These are phyloP conservation scores for Struthio camelus DNA, from an alignment of 2,113 vertebrate genomes.

Conservation along the genomic window DNA sequence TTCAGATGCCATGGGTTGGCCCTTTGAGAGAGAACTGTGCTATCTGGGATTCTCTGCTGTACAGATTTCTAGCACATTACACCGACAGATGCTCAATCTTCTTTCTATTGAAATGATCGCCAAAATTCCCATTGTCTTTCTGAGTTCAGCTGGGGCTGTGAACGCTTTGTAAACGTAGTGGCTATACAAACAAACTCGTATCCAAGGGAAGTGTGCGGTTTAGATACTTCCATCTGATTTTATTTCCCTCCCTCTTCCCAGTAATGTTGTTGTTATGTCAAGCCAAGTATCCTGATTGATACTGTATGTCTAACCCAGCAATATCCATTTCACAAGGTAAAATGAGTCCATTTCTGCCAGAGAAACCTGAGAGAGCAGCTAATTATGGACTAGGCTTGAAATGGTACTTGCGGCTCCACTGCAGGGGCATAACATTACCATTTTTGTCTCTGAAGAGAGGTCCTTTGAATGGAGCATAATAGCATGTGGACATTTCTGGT, in stretches of 20 bases:
- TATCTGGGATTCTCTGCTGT: neutral
- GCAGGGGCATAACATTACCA: constrained; percentile 71
- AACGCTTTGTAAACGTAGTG: neutral
- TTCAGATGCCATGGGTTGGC: neutral
- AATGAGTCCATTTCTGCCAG: constrained; percentile 65
- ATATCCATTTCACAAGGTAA: constrained; percentile 54
- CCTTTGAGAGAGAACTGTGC: neutral
- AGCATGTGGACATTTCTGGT: constrained; percentile 70
- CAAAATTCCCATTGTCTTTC: neutral
- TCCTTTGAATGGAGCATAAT: constrained; percentile 66
- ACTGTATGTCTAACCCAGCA: constrained; percentile 11
- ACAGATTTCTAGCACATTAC: neutral
- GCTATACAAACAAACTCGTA: neutral
- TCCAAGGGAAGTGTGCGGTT: neutral
- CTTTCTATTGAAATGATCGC: neutral
- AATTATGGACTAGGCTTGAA: constrained; percentile 62
- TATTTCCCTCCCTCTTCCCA: constrained; percentile 43
- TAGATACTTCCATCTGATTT: constrained; percentile 2
- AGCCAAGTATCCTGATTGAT: constrained; percentile 11
- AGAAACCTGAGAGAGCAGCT: constrained; percentile 62
- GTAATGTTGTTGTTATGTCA: constrained; percentile 31
- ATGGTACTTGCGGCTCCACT: constrained; percentile 58
- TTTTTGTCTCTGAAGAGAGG: constrained; percentile 74
- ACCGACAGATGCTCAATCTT: fast-evolving
- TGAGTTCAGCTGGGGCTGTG: fast-evolving